A percentile compares a stretch with the other conserved stretches of the same genome.
Evolutionary conservation across 2,888 invertebrate species (phyloP).

Genomic region (Temnothorax rugatulus): DNA sequence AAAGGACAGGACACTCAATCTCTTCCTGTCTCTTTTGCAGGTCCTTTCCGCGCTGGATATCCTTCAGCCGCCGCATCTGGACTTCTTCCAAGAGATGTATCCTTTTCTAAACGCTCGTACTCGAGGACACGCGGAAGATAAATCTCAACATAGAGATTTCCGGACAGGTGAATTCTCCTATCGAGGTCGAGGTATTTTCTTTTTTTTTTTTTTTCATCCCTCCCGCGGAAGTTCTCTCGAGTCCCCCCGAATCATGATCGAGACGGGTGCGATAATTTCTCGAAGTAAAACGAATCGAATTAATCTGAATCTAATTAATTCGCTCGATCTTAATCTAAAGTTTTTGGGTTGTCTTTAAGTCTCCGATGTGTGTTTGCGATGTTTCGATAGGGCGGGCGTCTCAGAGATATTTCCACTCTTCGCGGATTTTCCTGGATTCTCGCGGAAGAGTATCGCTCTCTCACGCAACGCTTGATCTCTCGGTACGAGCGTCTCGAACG

Average conservation of each 20-base stretch:
- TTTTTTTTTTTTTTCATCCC: too few species aligned
- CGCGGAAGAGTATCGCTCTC: conserved; percentile 31
- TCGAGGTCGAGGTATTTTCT: conserved; percentile 28
- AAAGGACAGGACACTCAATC: conserved; percentile 25
- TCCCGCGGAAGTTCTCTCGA: not conserved
- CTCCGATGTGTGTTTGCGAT: not conserved
- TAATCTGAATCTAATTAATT: conserved; percentile 7
- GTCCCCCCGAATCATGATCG: not conserved
- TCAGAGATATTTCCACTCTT: not conserved
- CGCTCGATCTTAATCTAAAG: conserved; percentile 29
- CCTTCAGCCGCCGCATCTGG: conserved; percentile 98
- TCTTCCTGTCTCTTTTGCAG: conserved; percentile 88
- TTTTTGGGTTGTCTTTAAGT: not conserved
- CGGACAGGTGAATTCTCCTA: conserved; percentile 39
- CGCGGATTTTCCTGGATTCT: conserved; percentile 43
- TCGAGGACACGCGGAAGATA: conserved; percentile 16
- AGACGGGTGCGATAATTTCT: not conserved
- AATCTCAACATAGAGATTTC: conserved; percentile 28
- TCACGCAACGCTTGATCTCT: conserved; percentile 58
- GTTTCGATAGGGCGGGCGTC: not conserved
- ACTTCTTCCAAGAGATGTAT: conserved; percentile 99
- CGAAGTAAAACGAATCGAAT: not conserved
- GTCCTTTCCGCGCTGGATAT: conserved; percentile 99
- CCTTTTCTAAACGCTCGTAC: conserved; percentile 88
- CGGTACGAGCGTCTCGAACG: conserved; percentile 55